Conservation (phyloP, 2,888 invertebrate species). For the Macropis europaea region DNA sequence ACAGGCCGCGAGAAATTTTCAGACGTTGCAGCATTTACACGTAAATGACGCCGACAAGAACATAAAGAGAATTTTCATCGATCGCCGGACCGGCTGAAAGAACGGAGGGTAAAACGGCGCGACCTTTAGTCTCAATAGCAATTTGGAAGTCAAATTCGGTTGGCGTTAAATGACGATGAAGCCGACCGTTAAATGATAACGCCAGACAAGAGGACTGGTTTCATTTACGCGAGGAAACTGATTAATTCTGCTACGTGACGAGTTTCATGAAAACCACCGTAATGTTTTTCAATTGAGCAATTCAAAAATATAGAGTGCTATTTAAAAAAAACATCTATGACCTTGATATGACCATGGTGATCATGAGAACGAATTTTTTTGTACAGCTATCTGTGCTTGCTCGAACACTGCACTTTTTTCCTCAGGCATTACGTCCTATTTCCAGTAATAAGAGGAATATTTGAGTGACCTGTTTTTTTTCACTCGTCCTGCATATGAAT, state of each 20-base stretch:
- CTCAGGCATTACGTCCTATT: no score
- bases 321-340: no score
- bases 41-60: neutral
- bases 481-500: no score
- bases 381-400: no score
- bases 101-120: neutral
- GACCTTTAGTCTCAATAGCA: slow-evolving; percentile 3
- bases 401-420: no score
- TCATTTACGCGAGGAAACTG: neutral
- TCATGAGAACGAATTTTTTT: no score
- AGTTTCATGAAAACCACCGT: slow-evolving; percentile 10
- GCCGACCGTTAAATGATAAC: slow-evolving; percentile 29
- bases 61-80: neutral
- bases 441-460: no score
- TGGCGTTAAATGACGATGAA: slow-evolving; percentile 18
- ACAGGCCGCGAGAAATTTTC: neutral
- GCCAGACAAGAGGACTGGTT: neutral
- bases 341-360: no score
- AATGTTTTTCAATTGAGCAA: neutral
- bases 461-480: no score
- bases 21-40: neutral
- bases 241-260: neutral
- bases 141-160: slow-evolving; percentile 48
- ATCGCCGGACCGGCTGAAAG: neutral
- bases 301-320: no score